These are phyloP conservation scores for Drosophila ironensis DNA, from an alignment of 1,140 invertebrate genomes.

Conservation along the genomic window DNA sequence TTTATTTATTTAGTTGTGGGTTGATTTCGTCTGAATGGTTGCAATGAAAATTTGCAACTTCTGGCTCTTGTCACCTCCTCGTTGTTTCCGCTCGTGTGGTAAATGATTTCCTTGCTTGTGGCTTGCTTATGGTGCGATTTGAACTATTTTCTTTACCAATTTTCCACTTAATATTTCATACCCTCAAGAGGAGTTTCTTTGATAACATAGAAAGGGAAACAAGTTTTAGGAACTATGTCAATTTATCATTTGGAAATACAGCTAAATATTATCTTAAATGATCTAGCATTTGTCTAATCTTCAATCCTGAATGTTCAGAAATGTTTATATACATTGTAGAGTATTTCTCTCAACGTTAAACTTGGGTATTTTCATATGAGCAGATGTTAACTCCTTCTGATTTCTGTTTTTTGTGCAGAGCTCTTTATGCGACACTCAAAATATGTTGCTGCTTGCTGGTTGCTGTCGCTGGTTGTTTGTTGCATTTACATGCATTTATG, in stretches of 20 bases:
- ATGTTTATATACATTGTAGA: not conserved
- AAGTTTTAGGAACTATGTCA: no score
- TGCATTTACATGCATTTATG: slow-evolving; percentile 67
- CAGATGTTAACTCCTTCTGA: slow-evolving; percentile 8
- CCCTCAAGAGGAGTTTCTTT: not conserved
- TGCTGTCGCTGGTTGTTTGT: slow-evolving; percentile 19
- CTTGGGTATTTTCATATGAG: not conserved
- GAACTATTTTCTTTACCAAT: slow-evolving; percentile 56
- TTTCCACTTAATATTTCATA: slow-evolving; percentile 64
- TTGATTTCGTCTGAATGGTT: no score
- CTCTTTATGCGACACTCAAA: slow-evolving; percentile 66
- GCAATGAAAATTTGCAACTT: no score
- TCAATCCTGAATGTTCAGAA: no score
- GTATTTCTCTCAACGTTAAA: not conserved
- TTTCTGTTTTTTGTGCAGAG: slow-evolving; percentile 15
- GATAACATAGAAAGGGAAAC: no score
- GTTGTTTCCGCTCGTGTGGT: no score
- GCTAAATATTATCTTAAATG: no score
- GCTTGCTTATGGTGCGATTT: not conserved
- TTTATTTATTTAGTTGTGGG: slow-evolving; percentile 14
- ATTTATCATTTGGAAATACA: not conserved
- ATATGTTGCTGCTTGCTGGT: slow-evolving; percentile 68
- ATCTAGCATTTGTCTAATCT: no score
- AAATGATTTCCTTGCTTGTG: slow-evolving; percentile 30
- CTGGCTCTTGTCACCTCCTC: no score